Evolutionary conservation across 2,797 vertebrate species (phyloP).

Genomic region (Sebastiscus albofasciatus): DNA sequence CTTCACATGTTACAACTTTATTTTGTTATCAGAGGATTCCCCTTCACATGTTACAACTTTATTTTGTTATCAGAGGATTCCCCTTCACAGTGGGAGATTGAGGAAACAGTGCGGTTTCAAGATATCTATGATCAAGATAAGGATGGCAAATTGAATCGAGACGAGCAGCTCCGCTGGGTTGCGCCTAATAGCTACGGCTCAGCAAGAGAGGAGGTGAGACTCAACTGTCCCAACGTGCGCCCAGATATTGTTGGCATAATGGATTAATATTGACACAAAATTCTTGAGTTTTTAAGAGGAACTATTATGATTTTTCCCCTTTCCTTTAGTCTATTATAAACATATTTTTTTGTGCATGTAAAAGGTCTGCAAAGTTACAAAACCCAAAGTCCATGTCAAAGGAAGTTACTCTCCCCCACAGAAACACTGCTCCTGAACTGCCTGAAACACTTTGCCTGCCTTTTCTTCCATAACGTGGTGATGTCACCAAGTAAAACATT

Average conservation of each 20-base stretch:
- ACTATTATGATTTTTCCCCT: too few relatives aligned
- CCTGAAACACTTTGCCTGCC: too few relatives aligned
- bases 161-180: constrained; percentile 94
- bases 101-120: constrained; percentile 92
- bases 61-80: constrained; percentile 73
- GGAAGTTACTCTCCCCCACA: too few relatives aligned
- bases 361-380: too few relatives aligned
- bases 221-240: background rate
- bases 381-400: too few relatives aligned
- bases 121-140: constrained; percentile 94
- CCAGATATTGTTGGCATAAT: background rate
- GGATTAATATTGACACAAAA: background rate
- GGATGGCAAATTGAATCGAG: constrained; percentile 88
- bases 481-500: too few relatives aligned
- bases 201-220: constrained; percentile 92
- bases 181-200: constrained; percentile 95
- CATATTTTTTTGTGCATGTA: too few relatives aligned
- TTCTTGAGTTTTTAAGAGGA: background rate
- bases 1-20: constrained; percentile 76
- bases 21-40: constrained; percentile 73
- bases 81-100: constrained; percentile 94
- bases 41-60: constrained; percentile 78
- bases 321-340: too few relatives aligned
- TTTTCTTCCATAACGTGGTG: too few relatives aligned
- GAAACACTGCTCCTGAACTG: too few relatives aligned